A percentile compares a stretch with the other conserved stretches of the same genome.
phyloP scores from a whole-genome alignment of 2,113 vertebrate genomes.

The Eolophus roseicapilla region DNA sequence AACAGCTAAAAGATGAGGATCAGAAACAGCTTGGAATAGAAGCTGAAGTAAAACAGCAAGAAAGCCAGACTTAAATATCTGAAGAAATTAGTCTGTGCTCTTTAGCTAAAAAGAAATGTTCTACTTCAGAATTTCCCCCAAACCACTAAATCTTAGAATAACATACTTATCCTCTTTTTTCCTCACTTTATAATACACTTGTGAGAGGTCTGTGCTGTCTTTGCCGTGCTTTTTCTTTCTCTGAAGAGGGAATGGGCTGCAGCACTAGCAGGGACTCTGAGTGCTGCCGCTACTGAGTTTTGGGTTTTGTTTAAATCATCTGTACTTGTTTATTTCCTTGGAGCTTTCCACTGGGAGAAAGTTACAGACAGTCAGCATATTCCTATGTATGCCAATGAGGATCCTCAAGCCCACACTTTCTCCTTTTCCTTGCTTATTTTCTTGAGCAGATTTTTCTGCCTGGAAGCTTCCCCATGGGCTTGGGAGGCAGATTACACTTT shows the following conservation, averaged over 20 bases:
- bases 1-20: neutral
- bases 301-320: neutral
- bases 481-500: constrained; percentile 31
- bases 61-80: neutral
- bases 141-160: constrained; percentile 47
- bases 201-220: neutral
- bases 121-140: neutral
- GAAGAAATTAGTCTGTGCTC: neutral
- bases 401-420: neutral
- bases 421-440: neutral
- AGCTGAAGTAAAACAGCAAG: neutral
- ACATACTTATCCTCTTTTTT: neutral
- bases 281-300: neutral
- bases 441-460: constrained; percentile 39
- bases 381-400: neutral
- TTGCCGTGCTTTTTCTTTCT: neutral
- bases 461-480: constrained; percentile 9
- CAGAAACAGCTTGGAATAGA: constrained; percentile 16
- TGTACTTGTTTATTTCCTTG: neutral
- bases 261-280: neutral
- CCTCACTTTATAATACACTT: neutral
- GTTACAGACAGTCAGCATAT: neutral
- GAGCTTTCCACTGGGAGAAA: neutral
- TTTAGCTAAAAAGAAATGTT: constrained; percentile 7
- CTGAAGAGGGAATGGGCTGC: neutral